Conservation (phyloP, 2,888 invertebrate species). For the Cyrtodaria siliqua region DNA sequence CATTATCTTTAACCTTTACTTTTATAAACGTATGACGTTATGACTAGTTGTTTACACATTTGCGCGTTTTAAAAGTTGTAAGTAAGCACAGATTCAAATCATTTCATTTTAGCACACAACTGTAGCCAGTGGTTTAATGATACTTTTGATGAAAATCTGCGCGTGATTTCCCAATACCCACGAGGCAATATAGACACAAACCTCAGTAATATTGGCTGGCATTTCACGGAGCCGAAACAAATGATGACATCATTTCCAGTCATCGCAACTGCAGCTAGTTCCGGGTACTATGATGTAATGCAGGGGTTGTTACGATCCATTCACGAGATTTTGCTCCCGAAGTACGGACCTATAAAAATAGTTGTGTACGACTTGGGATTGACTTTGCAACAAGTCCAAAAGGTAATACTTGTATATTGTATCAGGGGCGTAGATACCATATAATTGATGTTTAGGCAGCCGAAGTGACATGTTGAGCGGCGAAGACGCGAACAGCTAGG, state of each 20-base stretch:
- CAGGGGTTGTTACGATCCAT: slow-evolving; percentile 20
- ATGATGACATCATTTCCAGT: slow-evolving; percentile 1
- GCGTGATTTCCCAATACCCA: slow-evolving; percentile 2
- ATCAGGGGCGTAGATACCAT: no score
- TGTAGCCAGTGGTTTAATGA: slow-evolving; percentile 2
- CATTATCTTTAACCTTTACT: no score
- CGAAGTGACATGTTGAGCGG: no score
- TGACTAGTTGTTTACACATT: no score
- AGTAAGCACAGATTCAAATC: no score
- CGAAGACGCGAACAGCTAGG: no score
- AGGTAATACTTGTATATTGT: no score
- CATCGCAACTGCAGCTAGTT: slow-evolving; percentile 5
- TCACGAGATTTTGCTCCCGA: slow-evolving; percentile 8
- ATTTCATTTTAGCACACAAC: no score
- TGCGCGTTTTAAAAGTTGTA: no score
- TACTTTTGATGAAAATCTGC: slow-evolving; percentile 5
- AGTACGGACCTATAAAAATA: slow-evolving; percentile 21
- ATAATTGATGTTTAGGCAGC: no score
- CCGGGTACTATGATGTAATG: slow-evolving; percentile 7
- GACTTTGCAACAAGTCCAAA: neutral
- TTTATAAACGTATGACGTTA: no score
- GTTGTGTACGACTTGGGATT: slow-evolving; percentile 45
- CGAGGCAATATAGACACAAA: neutral
- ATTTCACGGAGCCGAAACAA: slow-evolving; percentile 7
- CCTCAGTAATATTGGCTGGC: neutral